Percentiles rank a stretch among this genome's conserved stretches.
phyloP scores from a whole-genome alignment of 1,140 invertebrate genomes.

The Drosophila arawakana region DNA sequence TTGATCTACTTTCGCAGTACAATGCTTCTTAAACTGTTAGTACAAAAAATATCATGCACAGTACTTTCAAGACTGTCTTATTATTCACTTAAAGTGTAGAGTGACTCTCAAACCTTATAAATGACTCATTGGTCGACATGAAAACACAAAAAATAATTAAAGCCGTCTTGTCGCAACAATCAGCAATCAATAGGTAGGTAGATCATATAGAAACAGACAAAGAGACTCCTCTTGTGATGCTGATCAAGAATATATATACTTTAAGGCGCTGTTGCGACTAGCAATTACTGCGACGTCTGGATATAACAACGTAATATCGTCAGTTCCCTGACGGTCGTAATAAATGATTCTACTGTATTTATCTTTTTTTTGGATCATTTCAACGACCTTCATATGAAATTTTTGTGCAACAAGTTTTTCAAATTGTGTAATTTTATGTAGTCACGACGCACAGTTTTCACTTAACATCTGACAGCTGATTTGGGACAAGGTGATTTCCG shows the following conservation, averaged over 20 bases:
- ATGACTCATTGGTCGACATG: conserved; percentile 27
- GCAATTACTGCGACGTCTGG: too few species aligned
- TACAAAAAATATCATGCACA: too few species aligned
- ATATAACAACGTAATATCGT: too few species aligned
- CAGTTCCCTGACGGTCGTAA: too few species aligned
- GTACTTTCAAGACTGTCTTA: neutral
- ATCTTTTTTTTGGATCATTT: conserved; percentile 32
- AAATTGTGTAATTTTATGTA: conserved; percentile 28
- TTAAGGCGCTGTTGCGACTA: too few species aligned
- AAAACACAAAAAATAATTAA: conserved; percentile 17
- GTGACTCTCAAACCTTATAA: conserved; percentile 1
- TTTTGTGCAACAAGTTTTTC: conserved; percentile 77
- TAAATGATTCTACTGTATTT: too few species aligned
- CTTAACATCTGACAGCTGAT: conserved; percentile 38
- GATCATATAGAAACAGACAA: too few species aligned
- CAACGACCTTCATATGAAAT: conserved; percentile 64
- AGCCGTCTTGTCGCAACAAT: conserved; percentile 28
- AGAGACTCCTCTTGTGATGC: too few species aligned
- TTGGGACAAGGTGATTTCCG: conserved; percentile 80
- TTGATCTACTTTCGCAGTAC: too few species aligned
- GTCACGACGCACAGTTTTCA: conserved; percentile 21
- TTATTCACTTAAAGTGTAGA: conserved; percentile 16
- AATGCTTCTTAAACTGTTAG: neutral
- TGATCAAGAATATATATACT: too few species aligned
- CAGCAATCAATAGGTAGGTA: neutral